A percentile compares a stretch with the other conserved stretches of the same genome.
phyloP scores from a whole-genome alignment of 1,140 invertebrate species.

The Psilanteris sp. region DNA sequence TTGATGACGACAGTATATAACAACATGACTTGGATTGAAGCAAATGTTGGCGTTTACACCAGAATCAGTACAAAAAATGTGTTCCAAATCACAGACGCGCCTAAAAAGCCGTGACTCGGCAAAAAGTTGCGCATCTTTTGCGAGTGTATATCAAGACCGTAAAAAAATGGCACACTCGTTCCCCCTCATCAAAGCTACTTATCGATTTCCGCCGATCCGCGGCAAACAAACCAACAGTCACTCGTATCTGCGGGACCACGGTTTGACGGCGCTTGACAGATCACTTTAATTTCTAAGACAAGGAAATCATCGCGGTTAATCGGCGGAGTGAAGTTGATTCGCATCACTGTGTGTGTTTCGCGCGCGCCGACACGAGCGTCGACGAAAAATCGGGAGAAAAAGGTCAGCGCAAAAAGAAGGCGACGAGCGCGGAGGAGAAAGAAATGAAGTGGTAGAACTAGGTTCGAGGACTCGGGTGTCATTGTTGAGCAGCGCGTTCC shows the following conservation, averaged over 20 bases:
- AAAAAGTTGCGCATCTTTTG: too few species aligned
- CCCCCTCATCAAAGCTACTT: too few species aligned
- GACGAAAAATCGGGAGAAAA: conserved; percentile 3
- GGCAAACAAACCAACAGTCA: too few species aligned
- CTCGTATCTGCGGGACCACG: background rate
- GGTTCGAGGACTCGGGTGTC: conserved; percentile 29
- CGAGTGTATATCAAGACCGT: too few species aligned
- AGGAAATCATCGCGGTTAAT: conserved; percentile 27
- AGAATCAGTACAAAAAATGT: too few species aligned
- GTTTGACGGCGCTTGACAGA: background rate
- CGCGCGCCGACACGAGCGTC: background rate
- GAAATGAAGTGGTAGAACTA: conserved; percentile 33
- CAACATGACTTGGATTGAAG: too few species aligned
- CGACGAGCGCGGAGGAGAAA: background rate
- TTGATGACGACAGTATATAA: too few species aligned
- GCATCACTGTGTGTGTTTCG: conserved; percentile 5
- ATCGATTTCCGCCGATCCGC: too few species aligned
- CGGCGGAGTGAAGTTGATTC: conserved; percentile 7
- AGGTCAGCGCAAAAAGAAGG: background rate
- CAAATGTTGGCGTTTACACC: too few species aligned
- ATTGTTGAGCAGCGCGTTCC: conserved; percentile 15
- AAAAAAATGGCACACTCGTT: too few species aligned
- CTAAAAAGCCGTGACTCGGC: too few species aligned
- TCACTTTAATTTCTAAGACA: conserved; percentile 6
- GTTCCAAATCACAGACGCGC: too few species aligned